phyloP scores from a whole-genome alignment of 2,888 invertebrate genomes.

The Pristionchus maxplancki region DNA sequence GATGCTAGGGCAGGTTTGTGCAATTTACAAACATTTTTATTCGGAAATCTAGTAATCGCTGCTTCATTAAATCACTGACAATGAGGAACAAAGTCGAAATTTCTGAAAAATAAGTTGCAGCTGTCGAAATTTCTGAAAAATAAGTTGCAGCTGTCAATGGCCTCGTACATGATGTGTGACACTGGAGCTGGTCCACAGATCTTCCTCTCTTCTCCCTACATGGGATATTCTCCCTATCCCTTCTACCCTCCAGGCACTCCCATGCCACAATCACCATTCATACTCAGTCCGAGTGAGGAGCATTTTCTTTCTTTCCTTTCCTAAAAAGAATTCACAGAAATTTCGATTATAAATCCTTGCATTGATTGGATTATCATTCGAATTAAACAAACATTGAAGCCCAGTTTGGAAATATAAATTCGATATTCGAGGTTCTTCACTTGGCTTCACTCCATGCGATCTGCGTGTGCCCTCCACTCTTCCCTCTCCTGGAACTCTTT shows the following conservation, averaged over 20 bases:
- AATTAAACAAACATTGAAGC: background rate
- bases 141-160: background rate
- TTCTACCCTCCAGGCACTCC: conserved; percentile 46
- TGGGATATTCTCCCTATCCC: conserved; percentile 40
- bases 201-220: conserved; percentile 45
- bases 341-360: background rate
- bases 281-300: background rate
- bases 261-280: conserved; percentile 6
- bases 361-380: no score
- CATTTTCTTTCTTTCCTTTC: no score
- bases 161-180: conserved; percentile 46
- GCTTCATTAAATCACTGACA: background rate
- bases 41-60: background rate
- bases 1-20: background rate
- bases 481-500: background rate
- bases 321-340: no score
- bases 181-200: conserved; percentile 45
- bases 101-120: background rate
- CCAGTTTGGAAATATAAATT: background rate
- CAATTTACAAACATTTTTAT: background rate
- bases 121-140: background rate
- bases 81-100: no score
- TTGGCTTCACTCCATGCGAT: conserved; percentile 48
- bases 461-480: conserved; percentile 8
- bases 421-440: background rate